Percentiles rank a stretch among this genome's conserved stretches.
phyloP scores from a whole-genome alignment of 2,113 vertebrate species.

The cat (Felis catus) region DNA sequence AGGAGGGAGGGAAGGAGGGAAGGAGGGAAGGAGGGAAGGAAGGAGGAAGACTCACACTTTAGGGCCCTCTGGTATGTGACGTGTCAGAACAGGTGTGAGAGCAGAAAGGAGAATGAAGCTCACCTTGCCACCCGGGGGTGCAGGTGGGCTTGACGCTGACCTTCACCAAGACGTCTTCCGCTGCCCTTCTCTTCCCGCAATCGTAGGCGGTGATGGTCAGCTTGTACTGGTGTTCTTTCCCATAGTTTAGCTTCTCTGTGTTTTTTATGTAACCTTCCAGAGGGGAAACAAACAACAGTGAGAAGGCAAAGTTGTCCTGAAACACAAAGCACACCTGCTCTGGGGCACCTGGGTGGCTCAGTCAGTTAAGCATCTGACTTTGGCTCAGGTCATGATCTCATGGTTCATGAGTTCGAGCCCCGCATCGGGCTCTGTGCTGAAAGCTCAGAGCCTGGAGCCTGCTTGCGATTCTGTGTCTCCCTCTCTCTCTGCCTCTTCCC shows the following conservation, averaged over 20 bases:
- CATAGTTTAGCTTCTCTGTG: slow-evolving; percentile 95
- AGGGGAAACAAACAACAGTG: neutral
- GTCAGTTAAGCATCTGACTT: too few species aligned
- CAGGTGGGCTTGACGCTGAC: slow-evolving; percentile 96
- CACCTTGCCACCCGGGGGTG: slow-evolving; percentile 98
- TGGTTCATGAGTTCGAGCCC: too few species aligned
- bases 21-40: neutral
- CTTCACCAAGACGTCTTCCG: slow-evolving; percentile 96
- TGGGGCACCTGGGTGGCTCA: too few species aligned
- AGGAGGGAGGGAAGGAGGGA: neutral
- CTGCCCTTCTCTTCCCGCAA: slow-evolving; percentile 96
- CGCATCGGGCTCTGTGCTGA: too few species aligned
- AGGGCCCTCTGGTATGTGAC: rapidly evolving
- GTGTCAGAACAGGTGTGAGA: neutral
- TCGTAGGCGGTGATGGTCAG: slow-evolving; percentile 97
- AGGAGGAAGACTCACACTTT: neutral
- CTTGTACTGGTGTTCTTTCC: slow-evolving; percentile 95
- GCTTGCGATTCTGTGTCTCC: too few species aligned
- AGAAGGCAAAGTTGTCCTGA: neutral
- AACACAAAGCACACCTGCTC: rapidly evolving
- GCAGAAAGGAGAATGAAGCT: neutral
- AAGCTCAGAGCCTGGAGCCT: too few species aligned
- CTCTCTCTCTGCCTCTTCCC: too few species aligned
- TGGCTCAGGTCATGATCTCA: too few species aligned
- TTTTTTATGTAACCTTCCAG: slow-evolving; percentile 94